Evolutionary conservation across 1,140 invertebrate genomes (phyloP).

Genomic region (Pararge aegeria): DNA sequence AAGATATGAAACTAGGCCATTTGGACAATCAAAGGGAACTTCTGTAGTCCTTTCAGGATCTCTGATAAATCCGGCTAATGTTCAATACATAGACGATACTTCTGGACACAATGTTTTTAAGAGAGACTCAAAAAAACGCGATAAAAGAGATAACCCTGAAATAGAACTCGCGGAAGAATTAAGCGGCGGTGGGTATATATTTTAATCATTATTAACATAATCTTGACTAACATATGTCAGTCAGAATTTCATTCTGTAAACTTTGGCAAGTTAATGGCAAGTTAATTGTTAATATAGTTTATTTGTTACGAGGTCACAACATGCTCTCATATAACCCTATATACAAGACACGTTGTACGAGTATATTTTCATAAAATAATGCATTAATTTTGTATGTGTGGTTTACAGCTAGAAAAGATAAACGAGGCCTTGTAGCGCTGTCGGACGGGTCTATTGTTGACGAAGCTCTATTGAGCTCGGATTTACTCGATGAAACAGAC

Average conservation of each 20-base stretch:
- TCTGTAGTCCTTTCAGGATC: conserved; percentile 64
- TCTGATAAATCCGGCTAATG: conserved; percentile 76
- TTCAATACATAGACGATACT: conserved; percentile 81
- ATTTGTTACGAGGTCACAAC: too few species aligned
- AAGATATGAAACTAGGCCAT: conserved; percentile 37
- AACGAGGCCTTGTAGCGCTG: conserved; percentile 83
- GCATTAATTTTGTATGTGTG: background rate
- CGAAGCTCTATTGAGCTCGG: conserved; percentile 78
- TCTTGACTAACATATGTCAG: too few species aligned
- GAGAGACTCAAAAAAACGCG: conserved; percentile 71
- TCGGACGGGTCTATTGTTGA: conserved; percentile 84
- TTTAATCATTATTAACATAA: background rate
- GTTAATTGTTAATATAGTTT: too few species aligned
- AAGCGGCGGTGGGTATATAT: conserved; percentile 31
- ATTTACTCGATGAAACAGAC: conserved; percentile 40
- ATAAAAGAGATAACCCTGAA: conserved; percentile 77
- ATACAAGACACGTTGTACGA: too few species aligned
- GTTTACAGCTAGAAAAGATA: conserved; percentile 79
- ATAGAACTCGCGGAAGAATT: conserved; percentile 59
- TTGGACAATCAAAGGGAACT: conserved; percentile 52
- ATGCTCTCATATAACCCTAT: too few species aligned
- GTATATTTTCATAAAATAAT: too few species aligned
- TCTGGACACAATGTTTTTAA: conserved; percentile 78
- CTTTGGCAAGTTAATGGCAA: too few species aligned
- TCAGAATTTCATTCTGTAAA: too few species aligned